These are phyloP conservation scores for Pterois miles DNA, from an alignment of 2,797 vertebrate species.

Conservation along the genomic window DNA sequence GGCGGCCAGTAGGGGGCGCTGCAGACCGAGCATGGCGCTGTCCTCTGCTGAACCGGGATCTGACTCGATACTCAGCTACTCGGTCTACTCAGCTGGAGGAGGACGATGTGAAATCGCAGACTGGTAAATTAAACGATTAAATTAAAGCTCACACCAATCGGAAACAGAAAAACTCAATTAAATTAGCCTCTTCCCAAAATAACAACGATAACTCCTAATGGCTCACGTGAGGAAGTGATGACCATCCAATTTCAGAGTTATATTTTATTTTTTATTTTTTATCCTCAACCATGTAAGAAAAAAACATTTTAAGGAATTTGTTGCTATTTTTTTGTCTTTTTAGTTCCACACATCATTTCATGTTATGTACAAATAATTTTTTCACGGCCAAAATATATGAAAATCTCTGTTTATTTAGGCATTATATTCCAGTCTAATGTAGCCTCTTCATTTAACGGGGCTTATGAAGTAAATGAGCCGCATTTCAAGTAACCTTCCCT, in stretches of 20 bases:
- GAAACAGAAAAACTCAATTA: too few relatives aligned
- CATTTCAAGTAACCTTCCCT: too few relatives aligned
- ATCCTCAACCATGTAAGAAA: background rate
- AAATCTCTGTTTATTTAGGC: background rate
- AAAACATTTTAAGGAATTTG: background rate
- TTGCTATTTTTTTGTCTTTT: background rate
- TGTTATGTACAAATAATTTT: background rate
- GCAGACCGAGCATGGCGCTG: conserved; percentile 62
- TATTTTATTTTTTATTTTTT: background rate
- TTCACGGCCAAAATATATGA: background rate
- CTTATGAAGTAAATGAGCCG: too few relatives aligned
- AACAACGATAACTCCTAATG: background rate
- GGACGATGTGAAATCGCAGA: background rate
- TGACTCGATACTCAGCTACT: background rate
- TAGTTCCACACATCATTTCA: background rate
- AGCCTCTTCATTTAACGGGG: too few relatives aligned
- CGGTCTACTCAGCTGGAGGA: background rate
- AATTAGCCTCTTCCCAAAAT: background rate
- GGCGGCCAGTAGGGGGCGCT: conserved; percentile 75
- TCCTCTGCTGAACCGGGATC: background rate
- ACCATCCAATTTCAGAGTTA: background rate
- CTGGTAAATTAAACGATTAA: too few relatives aligned
- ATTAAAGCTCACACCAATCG: too few relatives aligned
- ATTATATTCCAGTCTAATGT: too few relatives aligned
- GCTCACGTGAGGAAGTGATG: background rate